Evolutionary conservation across 2,797 vertebrate species (phyloP), one percentile per base, ranked within the genome.

Genomic region (Mormyrus proboscirostris): DNA sequence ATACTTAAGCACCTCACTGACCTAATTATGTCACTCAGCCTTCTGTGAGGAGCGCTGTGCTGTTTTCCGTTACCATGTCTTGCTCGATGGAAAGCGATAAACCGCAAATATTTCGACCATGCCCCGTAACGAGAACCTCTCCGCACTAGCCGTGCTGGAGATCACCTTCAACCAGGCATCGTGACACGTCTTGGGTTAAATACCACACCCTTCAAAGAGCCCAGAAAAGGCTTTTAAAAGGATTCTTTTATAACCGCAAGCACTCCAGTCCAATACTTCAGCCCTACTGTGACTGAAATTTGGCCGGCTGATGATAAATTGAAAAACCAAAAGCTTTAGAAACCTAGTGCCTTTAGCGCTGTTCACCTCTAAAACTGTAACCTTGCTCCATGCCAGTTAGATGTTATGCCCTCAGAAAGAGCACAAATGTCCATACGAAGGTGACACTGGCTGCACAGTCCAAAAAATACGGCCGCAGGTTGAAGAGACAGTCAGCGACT

Each of bases 1-100:
- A 50, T 49, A 84, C 47, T 49, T 84, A 84, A 84, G 47, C 41
- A 50, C 82, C 82, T 84, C 44, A 22, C 82, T 84, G 41, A 84
- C 82, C 82, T 29, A 49, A 84, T 84, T 84, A 84, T 84, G 73
- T 79, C 73, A 44, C 73, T 79, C 73, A 19, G 38, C 73, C 38
- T n/a, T 44, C 73, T 44, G 38, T 79, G 73, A 79, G 38, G 73
- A 79, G 14, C 16, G 16, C 65, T 73, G 65, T 33, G 65, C 14
- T 33, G 38, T 79, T 44, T 44, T 19, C 38, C 38, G 5, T 19
- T 79, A 44, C 16, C 73, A 9, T n/a, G 73, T 41, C 44, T n/a
- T 16, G 73, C 73, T 44, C 7, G 73, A 79, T 5, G 16, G 38
- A 79, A 44, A 79, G 38, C 2, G 38, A 44, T 44, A 79, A 79